Conservation (phyloP, 2,797 vertebrate species). For the Gymnocypris eckloni region DNA sequence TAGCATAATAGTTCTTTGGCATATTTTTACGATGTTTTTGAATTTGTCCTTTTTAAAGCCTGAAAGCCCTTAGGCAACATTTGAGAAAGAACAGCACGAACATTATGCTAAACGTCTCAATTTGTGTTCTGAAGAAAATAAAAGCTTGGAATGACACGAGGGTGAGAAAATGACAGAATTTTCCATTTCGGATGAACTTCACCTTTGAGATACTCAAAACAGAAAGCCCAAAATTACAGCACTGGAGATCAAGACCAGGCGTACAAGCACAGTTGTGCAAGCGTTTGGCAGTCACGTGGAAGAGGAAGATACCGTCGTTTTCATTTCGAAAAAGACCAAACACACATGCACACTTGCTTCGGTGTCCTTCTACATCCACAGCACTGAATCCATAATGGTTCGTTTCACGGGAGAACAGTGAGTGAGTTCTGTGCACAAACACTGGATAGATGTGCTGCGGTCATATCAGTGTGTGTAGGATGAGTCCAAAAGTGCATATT, state of each 20-base stretch:
- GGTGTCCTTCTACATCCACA: constrained; percentile 7
- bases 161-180: neutral
- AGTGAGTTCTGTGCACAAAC: constrained; percentile 20
- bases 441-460: constrained; percentile 23
- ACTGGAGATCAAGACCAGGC: constrained; percentile 52
- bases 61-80: constrained; percentile 1
- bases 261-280: constrained; percentile 68
- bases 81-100: neutral
- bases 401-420: constrained; percentile 24
- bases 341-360: constrained; percentile 20
- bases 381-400: constrained; percentile 18
- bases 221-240: constrained; percentile 65
- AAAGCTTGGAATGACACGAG: neutral
- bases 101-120: neutral
- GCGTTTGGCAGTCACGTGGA: constrained; percentile 70
- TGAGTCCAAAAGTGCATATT: constrained; percentile 42
- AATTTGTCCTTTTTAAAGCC: neutral
- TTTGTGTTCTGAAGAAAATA: neutral
- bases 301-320: constrained; percentile 47
- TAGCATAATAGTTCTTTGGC: neutral
- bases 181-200: neutral
- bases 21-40: neutral
- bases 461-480: constrained; percentile 28
- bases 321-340: constrained; percentile 29
- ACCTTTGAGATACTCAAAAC: constrained; percentile 51